phyloP scores from a whole-genome alignment of 2,888 invertebrate species.

The Bombylius discolor region DNA sequence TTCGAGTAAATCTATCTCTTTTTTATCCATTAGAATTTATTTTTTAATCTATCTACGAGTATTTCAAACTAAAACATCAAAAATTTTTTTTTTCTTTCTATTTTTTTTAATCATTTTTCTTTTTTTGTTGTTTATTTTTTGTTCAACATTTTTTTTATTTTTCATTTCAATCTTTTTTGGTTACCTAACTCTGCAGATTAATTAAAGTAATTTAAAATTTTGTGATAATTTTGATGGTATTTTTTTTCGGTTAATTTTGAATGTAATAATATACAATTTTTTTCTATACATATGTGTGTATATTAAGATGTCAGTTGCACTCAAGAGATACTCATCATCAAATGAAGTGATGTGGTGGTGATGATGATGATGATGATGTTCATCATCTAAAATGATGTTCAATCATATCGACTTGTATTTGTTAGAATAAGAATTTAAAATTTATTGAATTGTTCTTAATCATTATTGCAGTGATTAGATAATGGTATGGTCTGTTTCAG shows the following conservation, averaged over 20 bases:
- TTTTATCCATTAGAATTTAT: not conserved
- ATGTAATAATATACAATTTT: no score
- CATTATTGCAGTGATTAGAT: not conserved
- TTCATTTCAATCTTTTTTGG: not conserved
- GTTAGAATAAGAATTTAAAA: not conserved
- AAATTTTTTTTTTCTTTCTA: not conserved
- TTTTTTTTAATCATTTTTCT: not conserved
- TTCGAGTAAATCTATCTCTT: not conserved
- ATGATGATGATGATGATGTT: not conserved
- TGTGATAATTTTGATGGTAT: conserved; percentile 27
- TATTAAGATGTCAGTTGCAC: not conserved
- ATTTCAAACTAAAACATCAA: not conserved
- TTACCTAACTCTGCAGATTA: conserved; percentile 19
- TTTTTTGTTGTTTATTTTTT: not conserved
- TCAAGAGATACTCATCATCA: not conserved
- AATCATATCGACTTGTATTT: no score
- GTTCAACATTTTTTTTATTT: not conserved
- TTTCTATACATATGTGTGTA: not conserved
- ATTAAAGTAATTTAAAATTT: conserved; percentile 29
- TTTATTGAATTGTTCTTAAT: not conserved
- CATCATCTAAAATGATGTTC: not conserved
- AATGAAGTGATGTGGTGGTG: not conserved
- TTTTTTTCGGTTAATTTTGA: conserved; percentile 16
- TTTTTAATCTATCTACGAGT: not conserved
- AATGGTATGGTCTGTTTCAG: not conserved